phyloP scores from a whole-genome alignment of 2,797 vertebrate genomes.

The Oryzias sinensis region DNA sequence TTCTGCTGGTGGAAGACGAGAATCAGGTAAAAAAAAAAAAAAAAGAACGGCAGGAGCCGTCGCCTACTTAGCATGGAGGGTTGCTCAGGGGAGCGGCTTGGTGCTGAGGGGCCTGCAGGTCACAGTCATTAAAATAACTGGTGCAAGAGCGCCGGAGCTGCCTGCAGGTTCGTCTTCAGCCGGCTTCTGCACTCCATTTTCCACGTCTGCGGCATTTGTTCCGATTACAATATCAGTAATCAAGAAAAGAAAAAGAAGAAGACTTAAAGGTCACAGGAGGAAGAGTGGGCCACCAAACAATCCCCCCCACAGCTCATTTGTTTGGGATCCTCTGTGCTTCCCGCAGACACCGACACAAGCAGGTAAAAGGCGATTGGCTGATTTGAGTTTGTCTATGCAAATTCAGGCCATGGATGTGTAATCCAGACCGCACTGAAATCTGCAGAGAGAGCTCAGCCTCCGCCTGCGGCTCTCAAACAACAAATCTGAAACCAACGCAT shows the following conservation, averaged over 20 bases:
- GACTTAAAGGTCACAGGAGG: conserved; percentile 7
- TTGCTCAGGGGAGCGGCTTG: conserved; percentile 13
- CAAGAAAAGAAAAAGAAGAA: conserved; percentile 7
- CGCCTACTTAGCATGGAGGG: conserved; percentile 15
- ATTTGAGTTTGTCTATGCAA: conserved; percentile 45
- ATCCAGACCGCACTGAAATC: conserved; percentile 29
- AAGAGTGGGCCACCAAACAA: conserved; percentile 2
- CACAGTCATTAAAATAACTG: conserved; percentile 37
- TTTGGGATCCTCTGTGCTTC: conserved; percentile 17
- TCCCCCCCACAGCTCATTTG: conserved; percentile 2
- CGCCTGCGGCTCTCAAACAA: background rate
- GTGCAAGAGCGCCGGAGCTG: conserved; percentile 13
- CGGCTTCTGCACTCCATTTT: background rate
- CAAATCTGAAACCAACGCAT: conserved; percentile 1
- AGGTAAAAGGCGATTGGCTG: conserved; percentile 12
- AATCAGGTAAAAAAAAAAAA: background rate
- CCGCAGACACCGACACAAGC: conserved; percentile 15
- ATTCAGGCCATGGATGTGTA: conserved; percentile 19
- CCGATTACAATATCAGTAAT: conserved; percentile 8
- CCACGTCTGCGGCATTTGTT: conserved; percentile 4
- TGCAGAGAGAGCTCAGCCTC: conserved; percentile 1
- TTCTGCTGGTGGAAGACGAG: conserved; percentile 14
- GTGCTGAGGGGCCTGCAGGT: conserved; percentile 31
- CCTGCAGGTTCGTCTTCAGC: conserved; percentile 3
- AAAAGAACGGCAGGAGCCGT: conserved; percentile 8